Base-by-base conservation (phyloP, 2,113 vertebrate genomes). In the Chaetodon trifascialis region DNA sequence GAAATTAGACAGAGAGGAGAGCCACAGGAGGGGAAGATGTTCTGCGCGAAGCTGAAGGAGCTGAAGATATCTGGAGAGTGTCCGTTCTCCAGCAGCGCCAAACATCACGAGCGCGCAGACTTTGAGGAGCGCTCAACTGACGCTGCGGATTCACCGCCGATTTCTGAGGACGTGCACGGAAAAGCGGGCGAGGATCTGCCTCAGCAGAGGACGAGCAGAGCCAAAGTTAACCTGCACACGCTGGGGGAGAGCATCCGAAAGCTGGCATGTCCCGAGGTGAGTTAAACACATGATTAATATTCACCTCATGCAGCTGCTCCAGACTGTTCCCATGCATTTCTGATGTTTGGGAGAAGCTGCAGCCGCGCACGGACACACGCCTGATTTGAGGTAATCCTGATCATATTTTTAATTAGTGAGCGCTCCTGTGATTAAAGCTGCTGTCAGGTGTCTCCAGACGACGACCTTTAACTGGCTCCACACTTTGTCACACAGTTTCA, bases 41-140 rank as follows among this genome's bases (percentile, higher is more conserved):
- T 99, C 93, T 99, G 98, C 91, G 95, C 97, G 49, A 99, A 97
- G 95, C 94, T 99, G 85, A 99, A 98, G 90, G 98, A 99, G 42
- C 95, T 99, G 88, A 97, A 98, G 90, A 96, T 99, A 85, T 95
- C 97, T 42, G 97, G 97, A 78, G 98, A 99, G 69, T 99, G 98
- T 86, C 97, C 98, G 10, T 99, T 99, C 92, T 98, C 98, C 83
- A 90, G 95, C 88, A 86, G 95, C 90, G 93, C 94, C 64, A 94
- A 92, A 72, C 95, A 94, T 59, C 95, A 93, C 77, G 89, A 94
- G 81, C 90, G 94, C 2, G 94, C 93, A 73, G 96, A 98, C 85
- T 91, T 93, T 46, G 92, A 95, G 72, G 96, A 96, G 54, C 89
- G 89, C 84, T 79, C 93, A 21, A 85, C 58, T 72, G 89, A 94